A percentile compares a stretch with the other conserved stretches of the same genome.
phyloP scores from a whole-genome alignment of 2,113 vertebrate species.

The Cyprinodon tularosa region DNA sequence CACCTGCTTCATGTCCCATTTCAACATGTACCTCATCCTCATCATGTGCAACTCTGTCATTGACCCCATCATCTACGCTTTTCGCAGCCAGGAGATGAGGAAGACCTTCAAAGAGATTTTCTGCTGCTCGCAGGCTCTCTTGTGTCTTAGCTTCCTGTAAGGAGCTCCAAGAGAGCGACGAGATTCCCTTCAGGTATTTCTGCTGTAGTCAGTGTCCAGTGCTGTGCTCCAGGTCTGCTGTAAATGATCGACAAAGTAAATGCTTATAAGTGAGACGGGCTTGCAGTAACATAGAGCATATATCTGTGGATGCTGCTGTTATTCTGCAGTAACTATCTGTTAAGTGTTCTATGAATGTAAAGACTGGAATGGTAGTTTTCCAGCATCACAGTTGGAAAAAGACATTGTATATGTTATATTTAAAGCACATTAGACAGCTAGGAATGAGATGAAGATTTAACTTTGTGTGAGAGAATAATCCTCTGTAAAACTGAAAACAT shows the following conservation, averaged over 20 bases:
- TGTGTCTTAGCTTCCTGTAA: constrained; percentile 73
- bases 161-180: background rate
- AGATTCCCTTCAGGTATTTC: background rate
- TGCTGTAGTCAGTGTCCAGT: constrained; percentile 3
- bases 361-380: background rate
- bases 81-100: constrained; percentile 93
- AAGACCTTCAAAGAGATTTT: constrained; percentile 96
- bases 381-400: background rate
- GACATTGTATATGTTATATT: background rate
- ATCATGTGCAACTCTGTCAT: constrained; percentile 98
- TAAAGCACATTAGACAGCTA: background rate
- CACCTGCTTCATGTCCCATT: constrained; percentile 97
- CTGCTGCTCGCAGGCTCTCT: constrained; percentile 83
- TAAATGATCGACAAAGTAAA: constrained; percentile 22
- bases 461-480: constrained; percentile 24
- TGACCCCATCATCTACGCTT: constrained; percentile 94
- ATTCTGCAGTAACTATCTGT: background rate
- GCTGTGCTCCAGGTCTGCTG: background rate
- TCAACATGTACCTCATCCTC: constrained; percentile 95
- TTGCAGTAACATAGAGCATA: constrained; percentile 14
- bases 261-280: constrained; percentile 17
- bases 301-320: constrained; percentile 11
- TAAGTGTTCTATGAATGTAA: background rate
- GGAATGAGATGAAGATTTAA: background rate
- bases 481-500: background rate